Evolutionary conservation across 2,797 vertebrate species (phyloP), one percentile per base, ranked within the genome.

Genomic region (Scarus forsteni): DNA sequence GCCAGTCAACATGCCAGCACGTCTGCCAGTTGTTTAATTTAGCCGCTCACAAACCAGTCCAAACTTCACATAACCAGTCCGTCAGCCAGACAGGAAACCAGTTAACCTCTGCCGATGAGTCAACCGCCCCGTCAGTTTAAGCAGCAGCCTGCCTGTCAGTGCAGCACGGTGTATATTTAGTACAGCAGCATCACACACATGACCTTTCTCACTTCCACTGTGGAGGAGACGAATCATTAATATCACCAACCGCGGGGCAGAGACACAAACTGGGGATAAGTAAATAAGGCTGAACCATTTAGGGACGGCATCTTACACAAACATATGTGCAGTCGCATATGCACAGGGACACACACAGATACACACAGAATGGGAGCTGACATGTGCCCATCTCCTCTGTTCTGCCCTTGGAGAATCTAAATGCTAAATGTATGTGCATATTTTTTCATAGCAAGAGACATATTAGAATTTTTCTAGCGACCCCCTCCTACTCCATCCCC

Each of bases 341-440:
- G 80, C 81, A 81, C 78, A 82, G 76, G 61, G 52, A 74, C 55
- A 56, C 8, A 66, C 52, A 59, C 55, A 84, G 62, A 81, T 57
- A 94, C 92, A 90, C 90, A 92, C 91, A 85, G 90, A 84, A 86
- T 82, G 84, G 77, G 79, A 61, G 85, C 88, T 93, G 95, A 96
- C 95, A 96, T 95, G 95, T 95, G 96, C 96, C 96, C 89, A 19
- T 97, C 96, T 96, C 92, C 92, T 94, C 95, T 94, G 93, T 93
- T 95, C 95, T 94, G 96, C 96, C 96, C 95, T 93, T 95, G 94
- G 97, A 98, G 96, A 96, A 95, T 98, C 95, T 94, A 86, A 96
- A 96, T 95, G 89, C 93, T 97, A 98, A 98, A 97, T 96, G 92
- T 97, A 98, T 98, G 97, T 98, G 97, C 97, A 99, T 98, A 99